Conservation (phyloP, 2,888 invertebrate genomes). For the Branchellion lobata region DNA sequence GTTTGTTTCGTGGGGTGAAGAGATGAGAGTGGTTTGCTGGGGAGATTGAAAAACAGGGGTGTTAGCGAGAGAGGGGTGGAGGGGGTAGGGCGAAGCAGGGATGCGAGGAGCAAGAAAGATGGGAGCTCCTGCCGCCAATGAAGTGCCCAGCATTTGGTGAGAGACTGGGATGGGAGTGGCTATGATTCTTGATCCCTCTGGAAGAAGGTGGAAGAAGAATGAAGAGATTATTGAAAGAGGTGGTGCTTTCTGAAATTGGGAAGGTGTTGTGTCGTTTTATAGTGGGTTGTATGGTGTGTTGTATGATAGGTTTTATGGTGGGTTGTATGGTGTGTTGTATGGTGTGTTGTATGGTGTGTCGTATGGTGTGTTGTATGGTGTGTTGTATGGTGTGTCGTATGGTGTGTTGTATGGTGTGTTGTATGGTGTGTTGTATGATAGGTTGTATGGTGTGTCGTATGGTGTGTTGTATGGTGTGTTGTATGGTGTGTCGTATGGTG, state of each 20-base stretch:
- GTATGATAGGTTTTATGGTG: no score
- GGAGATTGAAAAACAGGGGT: slow-evolving; percentile 51
- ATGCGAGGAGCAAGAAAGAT: slow-evolving; percentile 72
- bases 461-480: no score
- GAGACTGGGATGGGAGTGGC: slow-evolving; percentile 52
- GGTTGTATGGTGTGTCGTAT: no score
- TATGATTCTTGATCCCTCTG: slow-evolving; percentile 53
- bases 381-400: no score
- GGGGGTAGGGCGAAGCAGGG: slow-evolving; percentile 20
- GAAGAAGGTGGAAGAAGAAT: background rate
- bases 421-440: no score
- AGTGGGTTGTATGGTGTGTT: background rate
- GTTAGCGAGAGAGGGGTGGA: slow-evolving; percentile 26
- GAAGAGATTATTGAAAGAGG: background rate
- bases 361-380: no score
- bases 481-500: no score
- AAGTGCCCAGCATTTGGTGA: slow-evolving; percentile 57
- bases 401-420: no score
- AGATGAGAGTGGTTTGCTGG: slow-evolving; percentile 47
- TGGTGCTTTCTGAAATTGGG: no score
- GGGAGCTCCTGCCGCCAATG: slow-evolving; percentile 83
- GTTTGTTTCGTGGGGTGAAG: slow-evolving; percentile 46
- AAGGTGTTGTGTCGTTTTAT: background rate
- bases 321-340: no score
- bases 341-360: no score